Evolutionary conservation across 1,140 invertebrate species (phyloP).

Genomic region (Delia radicum): DNA sequence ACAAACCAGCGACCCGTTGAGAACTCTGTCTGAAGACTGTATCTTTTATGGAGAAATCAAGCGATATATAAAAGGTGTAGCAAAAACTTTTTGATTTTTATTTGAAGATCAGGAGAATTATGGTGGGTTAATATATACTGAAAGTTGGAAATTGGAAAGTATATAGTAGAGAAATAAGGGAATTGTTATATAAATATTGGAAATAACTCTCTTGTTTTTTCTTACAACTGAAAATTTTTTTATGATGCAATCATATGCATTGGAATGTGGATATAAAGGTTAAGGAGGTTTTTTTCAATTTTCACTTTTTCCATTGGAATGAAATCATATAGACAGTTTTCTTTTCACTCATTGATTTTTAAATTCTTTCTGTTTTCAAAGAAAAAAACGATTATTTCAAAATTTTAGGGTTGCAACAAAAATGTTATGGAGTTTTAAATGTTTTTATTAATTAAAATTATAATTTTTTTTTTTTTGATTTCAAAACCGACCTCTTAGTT

Average conservation of each 20-base stretch:
- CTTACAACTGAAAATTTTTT: not conserved
- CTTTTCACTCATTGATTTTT: no score
- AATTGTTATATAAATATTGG: slow-evolving; percentile 16
- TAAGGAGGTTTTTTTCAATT: not conserved
- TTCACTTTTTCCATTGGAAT: not conserved
- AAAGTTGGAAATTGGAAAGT: not conserved
- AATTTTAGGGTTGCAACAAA: not conserved
- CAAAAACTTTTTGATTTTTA: not conserved
- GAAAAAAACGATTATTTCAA: not conserved
- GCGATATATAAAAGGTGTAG: not conserved
- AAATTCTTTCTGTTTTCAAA: not conserved
- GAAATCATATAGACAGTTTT: not conserved
- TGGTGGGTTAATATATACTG: not conserved
- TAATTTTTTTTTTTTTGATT: not conserved
- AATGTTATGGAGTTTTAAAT: not conserved
- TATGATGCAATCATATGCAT: not conserved
- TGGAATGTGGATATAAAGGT: not conserved
- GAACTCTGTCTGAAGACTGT: slow-evolving; percentile 56
- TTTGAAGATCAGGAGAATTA: not conserved
- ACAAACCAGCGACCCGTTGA: slow-evolving; percentile 44
- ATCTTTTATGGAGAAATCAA: not conserved
- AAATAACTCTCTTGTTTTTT: not conserved
- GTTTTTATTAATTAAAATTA: not conserved
- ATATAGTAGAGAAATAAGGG: not conserved
- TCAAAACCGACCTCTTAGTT: not conserved